These are phyloP conservation scores for Rhizoglyphus robini DNA, from an alignment of 1,140 invertebrate species.

Conservation along the genomic window DNA sequence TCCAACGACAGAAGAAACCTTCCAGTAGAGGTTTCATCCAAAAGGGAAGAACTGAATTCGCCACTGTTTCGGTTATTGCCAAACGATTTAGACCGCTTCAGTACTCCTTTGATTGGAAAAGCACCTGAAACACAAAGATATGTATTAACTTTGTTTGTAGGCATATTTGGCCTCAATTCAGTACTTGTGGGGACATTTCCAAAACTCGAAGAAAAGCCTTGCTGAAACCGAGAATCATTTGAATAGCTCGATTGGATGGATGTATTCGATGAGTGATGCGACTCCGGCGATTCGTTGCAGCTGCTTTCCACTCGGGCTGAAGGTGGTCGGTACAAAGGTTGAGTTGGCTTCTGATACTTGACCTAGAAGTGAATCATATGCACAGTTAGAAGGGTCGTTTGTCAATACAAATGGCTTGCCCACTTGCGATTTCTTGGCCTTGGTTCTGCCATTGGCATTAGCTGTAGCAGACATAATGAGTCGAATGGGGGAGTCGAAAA, in stretches of 20 bases:
- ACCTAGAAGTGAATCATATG: neutral
- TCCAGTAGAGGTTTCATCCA: neutral
- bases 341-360: conserved; percentile 15
- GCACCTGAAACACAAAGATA: neutral
- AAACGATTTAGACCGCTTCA: conserved; percentile 54
- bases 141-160: neutral
- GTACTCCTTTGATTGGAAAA: conserved; percentile 20
- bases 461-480: too few species aligned
- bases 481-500: too few species aligned
- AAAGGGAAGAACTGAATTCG: neutral
- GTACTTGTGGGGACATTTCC: conserved; percentile 6
- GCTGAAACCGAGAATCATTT: neutral
- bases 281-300: neutral
- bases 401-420: too few species aligned
- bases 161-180: neutral
- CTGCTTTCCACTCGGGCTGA: conserved; percentile 2
- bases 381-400: too few species aligned
- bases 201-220: neutral
- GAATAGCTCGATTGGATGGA: neutral
- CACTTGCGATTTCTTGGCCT: too few species aligned
- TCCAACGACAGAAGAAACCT: conserved; percentile 4
- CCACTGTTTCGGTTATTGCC: conserved; percentile 5
- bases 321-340: conserved; percentile 14
- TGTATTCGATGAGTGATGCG: neutral
- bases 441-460: too few species aligned